phyloP scores from a whole-genome alignment of 2,797 vertebrate genomes.

The Gymnoscopelus microlampas region DNA sequence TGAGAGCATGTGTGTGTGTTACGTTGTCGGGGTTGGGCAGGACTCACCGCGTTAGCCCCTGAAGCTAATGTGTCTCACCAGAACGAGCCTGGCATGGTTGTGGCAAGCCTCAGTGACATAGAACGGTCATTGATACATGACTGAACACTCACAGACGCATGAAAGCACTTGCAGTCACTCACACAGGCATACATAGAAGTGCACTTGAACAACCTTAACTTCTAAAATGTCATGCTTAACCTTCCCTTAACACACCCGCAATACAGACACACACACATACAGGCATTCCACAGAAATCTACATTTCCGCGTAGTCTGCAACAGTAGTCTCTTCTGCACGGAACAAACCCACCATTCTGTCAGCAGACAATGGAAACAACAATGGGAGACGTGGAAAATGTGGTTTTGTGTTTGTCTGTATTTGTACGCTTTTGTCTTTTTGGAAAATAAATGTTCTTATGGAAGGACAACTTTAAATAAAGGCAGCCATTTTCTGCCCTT shows the following conservation, averaged over 20 bases:
- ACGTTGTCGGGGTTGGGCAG: conserved; percentile 16
- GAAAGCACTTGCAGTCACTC: conserved; percentile 22
- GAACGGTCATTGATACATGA: conserved; percentile 8
- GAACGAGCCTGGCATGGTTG: neutral
- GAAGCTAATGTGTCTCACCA: conserved; percentile 26
- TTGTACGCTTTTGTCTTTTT: conserved; percentile 1
- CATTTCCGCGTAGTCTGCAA: conserved; percentile 47
- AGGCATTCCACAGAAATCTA: conserved; percentile 29
- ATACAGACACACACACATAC: neutral
- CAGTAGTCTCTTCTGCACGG: conserved; percentile 22
- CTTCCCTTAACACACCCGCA: conserved; percentile 1
- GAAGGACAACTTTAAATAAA: conserved; percentile 12
- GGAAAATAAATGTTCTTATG: conserved; percentile 4
- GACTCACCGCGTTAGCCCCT: conserved; percentile 7
- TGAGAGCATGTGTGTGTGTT: conserved; percentile 15
- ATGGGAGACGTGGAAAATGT: conserved; percentile 25
- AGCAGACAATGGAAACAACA: conserved; percentile 30
- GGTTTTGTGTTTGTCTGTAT: conserved; percentile 10
- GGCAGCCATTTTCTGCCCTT: conserved; percentile 19
- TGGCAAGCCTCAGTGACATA: neutral
- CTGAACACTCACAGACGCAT: conserved; percentile 19
- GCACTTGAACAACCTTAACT: conserved; percentile 12
- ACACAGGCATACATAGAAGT: conserved; percentile 1
- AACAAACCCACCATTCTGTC: conserved; percentile 29
- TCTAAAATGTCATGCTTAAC: conserved; percentile 22